phyloP scores from a whole-genome alignment of 2,113 vertebrate genomes.

The Bungarus multicinctus region DNA sequence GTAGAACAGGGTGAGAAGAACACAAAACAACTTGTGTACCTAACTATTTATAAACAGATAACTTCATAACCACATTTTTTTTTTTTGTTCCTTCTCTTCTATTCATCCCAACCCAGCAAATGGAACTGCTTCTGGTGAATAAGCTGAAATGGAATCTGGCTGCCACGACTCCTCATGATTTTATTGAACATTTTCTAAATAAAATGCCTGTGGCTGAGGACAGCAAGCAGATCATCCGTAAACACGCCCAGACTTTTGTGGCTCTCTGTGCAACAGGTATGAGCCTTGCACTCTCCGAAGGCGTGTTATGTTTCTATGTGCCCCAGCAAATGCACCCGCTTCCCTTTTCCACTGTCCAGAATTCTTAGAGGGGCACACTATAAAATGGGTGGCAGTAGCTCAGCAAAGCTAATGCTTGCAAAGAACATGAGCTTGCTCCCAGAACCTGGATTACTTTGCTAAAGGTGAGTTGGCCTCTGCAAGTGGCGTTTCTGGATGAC shows the following conservation, averaged over 20 bases:
- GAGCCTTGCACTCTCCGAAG: constrained; percentile 50
- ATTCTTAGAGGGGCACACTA: constrained; percentile 13
- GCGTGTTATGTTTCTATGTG: constrained; percentile 47
- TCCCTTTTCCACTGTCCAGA: constrained; percentile 31
- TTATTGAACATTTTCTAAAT: constrained; percentile 97
- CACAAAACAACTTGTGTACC: background rate
- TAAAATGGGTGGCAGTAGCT: constrained; percentile 10
- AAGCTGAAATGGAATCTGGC: constrained; percentile 99
- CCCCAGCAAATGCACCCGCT: constrained; percentile 11
- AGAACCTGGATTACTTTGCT: constrained; percentile 55
- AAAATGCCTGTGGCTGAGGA: constrained; percentile 89
- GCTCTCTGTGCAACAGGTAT: constrained; percentile 97
- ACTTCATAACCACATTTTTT: constrained; percentile 35
- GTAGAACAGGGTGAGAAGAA: background rate
- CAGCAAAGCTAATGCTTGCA: constrained; percentile 28
- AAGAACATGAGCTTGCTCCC: constrained; percentile 45
- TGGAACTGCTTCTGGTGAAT: constrained; percentile 95
- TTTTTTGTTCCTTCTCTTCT: constrained; percentile 4
- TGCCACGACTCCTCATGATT: constrained; percentile 93
- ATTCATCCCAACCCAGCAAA: constrained; percentile 78
- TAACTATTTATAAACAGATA: background rate
- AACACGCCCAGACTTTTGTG: constrained; percentile 96
- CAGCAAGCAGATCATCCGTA: constrained; percentile 93
- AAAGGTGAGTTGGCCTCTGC: constrained; percentile 54
- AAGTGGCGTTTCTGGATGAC: constrained; percentile 19